Percentiles rank a stretch among this genome's conserved stretches.
Evolutionary conservation across 2,113 vertebrate genomes (phyloP).

Genomic region (Muscicapa adusta): DNA sequence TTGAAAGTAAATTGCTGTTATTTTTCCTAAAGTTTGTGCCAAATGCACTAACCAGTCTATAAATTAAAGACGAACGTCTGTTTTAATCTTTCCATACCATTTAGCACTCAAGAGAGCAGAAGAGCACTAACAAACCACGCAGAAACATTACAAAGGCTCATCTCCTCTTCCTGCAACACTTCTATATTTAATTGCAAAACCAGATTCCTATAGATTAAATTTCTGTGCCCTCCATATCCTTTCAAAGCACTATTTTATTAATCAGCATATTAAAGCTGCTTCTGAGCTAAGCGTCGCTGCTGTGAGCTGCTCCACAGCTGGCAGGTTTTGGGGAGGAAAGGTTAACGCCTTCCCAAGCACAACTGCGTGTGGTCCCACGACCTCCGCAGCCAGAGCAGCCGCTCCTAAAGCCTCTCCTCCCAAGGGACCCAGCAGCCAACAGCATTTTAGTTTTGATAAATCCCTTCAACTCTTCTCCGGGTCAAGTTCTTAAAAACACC

Average conservation of each 20-base stretch:
- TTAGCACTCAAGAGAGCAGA: background rate
- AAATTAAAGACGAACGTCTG: background rate
- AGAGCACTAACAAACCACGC: background rate
- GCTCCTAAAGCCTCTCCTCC: background rate
- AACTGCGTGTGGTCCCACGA: slow-evolving; percentile 11
- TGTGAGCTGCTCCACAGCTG: background rate
- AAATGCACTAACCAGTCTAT: background rate
- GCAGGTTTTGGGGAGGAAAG: background rate
- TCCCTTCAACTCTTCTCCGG: background rate
- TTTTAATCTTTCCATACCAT: background rate
- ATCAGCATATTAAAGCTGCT: background rate
- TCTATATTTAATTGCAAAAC: background rate
- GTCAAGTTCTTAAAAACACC: background rate
- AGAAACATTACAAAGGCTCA: background rate
- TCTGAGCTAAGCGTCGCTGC: background rate
- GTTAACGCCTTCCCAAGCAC: background rate
- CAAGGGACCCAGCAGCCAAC: background rate
- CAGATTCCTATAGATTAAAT: background rate
- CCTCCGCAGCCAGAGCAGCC: background rate
- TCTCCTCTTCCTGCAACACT: background rate
- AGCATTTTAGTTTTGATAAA: background rate
- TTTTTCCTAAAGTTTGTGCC: background rate
- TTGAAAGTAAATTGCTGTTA: background rate
- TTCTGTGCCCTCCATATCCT: background rate
- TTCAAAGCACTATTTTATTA: background rate